Base-by-base conservation (phyloP, 2,797 vertebrate genomes). In the Microchirus variegatus region DNA sequence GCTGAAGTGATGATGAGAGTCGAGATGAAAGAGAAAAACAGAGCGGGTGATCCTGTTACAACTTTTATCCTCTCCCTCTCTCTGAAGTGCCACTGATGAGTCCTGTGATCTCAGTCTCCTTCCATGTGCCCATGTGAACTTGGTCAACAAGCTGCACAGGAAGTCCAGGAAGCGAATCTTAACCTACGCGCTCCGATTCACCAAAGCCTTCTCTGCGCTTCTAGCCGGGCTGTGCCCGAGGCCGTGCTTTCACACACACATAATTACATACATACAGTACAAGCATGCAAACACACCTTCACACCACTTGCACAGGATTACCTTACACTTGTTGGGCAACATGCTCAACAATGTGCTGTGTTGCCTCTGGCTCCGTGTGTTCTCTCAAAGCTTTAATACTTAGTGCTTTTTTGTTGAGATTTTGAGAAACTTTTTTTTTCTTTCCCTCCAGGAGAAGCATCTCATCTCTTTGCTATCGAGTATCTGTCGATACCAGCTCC, bases 51-150 rank as follows among this genome's bases (percentile, higher is more conserved):
- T 64, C 67, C 47, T 52, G 59, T 56, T 47, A 79, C 86, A 58
- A 59, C 87, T 90, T 92, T 90, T 80, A 90, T 90, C 85, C 75
- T 48, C 42, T n/a, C 31, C 45, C 12, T 38, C n/a, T 52, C 36
- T 83, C 75, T 86, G 67, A 86, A 81, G 81, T 69, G 70, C 63
- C 10, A 49, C 80, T 61, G 83, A 31, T 1, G 7, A 81, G 84
- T 63, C 37, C 56, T 77, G 75, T 82, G 86, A 90, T 89, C 72
- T 77, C 46, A 63, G 78, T 60, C 73, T 45, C 75, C 58, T 84
- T 52, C 70, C 60, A 62, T 52, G 77, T 43, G 65, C 59, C 67
- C 36, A 18, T 50, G 18, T 71, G 73, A 72, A 79, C 61, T 73
- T 13, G 71, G 67, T 71, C 73, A 87, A 71, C 67, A 70, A 62